Evolutionary conservation across 1,140 invertebrate species (phyloP).

Genomic region (Neomicropteryx cornuta): DNA sequence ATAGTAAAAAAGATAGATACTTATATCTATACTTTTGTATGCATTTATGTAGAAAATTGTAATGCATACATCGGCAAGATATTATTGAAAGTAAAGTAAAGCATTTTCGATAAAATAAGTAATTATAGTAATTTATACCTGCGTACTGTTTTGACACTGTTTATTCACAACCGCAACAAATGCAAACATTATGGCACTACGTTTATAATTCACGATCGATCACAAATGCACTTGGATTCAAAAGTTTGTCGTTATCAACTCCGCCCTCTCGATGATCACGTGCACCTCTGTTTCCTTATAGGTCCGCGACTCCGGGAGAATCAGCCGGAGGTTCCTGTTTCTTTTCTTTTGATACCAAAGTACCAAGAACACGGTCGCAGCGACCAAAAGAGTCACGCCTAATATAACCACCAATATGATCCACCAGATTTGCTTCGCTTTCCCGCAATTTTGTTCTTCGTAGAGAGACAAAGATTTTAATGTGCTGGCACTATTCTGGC

Average conservation of each 20-base stretch:
- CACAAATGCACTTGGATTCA: slow-evolving; percentile 35
- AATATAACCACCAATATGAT: slow-evolving; percentile 25
- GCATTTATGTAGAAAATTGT: too few relatives aligned
- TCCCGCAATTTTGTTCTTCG: slow-evolving; percentile 25
- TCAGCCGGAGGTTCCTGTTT: slow-evolving; percentile 45
- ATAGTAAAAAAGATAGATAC: too few relatives aligned
- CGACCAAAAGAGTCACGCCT: slow-evolving; percentile 28
- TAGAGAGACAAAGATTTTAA: slow-evolving; percentile 28
- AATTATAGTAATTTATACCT: too few relatives aligned
- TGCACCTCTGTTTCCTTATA: slow-evolving; percentile 77
- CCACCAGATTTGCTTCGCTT: slow-evolving; percentile 32
- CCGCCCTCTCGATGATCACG: slow-evolving; percentile 69
- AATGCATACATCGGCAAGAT: too few relatives aligned
- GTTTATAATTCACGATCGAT: not conserved
- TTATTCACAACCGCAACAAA: not conserved
- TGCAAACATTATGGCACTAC: not conserved
- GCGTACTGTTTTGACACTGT: too few relatives aligned
- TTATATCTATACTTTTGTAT: too few relatives aligned
- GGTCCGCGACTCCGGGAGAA: slow-evolving; percentile 66
- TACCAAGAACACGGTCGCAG: slow-evolving; percentile 24
- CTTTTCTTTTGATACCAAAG: slow-evolving; percentile 28
- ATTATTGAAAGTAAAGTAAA: too few relatives aligned
- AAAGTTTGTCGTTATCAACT: slow-evolving; percentile 67
- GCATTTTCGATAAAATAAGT: too few relatives aligned
- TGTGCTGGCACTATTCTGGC: slow-evolving; percentile 27